Evolutionary conservation across 2,113 vertebrate species (phyloP), one percentile per base, ranked within the genome.

Genomic region (Ceuthmochares aereus): DNA sequence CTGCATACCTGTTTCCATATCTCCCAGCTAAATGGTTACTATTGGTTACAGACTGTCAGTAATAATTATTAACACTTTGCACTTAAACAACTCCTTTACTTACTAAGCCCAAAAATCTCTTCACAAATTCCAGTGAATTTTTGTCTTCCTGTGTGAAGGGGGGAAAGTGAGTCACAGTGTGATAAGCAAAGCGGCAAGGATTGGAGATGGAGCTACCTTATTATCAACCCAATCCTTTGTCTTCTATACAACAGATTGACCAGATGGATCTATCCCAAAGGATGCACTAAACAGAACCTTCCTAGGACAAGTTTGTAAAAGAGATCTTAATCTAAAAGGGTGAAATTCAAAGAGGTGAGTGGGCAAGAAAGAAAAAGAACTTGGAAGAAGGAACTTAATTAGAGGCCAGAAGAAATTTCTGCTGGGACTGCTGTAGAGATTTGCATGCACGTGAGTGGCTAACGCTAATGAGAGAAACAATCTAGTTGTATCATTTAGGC

Each of bases 1-100:
- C 92, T 68, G 82, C 77, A 64, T 96, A 95, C 89, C 77, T 92
- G 82, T 87, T 95, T 87, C 82, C 34, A 26, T 84, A 94, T 91
- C 58, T 93, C 80, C 66, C 63, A 60, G 69, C 73, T 93, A 91
- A 96, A 94, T 73, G 60, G 93, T 92, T 90, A 92, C 95, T 79
- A 89, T 92, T 95, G 89, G 83, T 93, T 90, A 92, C 87, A 93
- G 73, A 63, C 81, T 94, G 68, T 49, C 10, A 0, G 34, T 78
- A 92, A 87, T 56, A 90, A 93, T 74, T 93, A 96, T 95, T 86
- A 93, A 90, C 63, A 67, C 20, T 42, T 43, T 51, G 19, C 14
- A 29, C 58, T 92, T 86, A 80, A 88, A 96, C 55, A 54, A 32
- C 37, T 90, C 32, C 15, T 90, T 92, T 74, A 51, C 29, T 84